phyloP scores from a whole-genome alignment of 1,140 invertebrate genomes.

The Nasonia vitripennis region DNA sequence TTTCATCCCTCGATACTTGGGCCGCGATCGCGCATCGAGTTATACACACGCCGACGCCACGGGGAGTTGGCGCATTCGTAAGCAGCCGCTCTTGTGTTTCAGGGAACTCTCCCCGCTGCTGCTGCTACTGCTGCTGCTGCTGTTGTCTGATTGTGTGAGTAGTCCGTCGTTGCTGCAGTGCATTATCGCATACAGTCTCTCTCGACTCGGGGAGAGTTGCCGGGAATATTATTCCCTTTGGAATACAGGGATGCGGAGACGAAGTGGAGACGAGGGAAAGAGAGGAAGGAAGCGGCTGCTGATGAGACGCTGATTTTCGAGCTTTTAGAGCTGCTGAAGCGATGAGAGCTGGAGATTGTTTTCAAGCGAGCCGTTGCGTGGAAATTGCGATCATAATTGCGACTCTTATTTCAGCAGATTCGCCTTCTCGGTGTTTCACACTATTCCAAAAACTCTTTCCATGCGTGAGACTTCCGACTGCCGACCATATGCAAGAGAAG shows the following conservation, averaged over 20 bases:
- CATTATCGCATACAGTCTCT: neutral
- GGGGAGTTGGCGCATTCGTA: slow-evolving; percentile 6
- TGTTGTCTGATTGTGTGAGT: no score
- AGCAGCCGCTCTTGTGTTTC: neutral
- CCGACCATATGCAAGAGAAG: neutral
- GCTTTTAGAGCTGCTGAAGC: neutral
- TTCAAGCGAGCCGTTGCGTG: neutral
- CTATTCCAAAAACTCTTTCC: no score
- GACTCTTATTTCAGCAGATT: no score
- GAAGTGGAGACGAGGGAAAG: neutral
- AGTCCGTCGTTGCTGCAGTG: neutral
- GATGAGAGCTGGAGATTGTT: neutral
- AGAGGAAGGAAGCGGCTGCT: neutral
- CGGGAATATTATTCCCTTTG: no score
- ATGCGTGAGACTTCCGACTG: no score
- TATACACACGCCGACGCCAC: neutral
- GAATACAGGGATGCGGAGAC: no score
- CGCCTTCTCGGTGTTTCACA: no score
- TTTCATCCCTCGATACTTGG: slow-evolving; percentile 20
- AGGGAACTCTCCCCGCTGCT: neutral
- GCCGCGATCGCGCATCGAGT: neutral
- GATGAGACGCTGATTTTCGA: neutral
- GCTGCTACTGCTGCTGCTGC: no score
- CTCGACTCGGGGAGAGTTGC: neutral
- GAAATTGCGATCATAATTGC: neutral